phyloP scores from a whole-genome alignment of 2,797 vertebrate genomes.

The Pagetopsis macropterus region DNA sequence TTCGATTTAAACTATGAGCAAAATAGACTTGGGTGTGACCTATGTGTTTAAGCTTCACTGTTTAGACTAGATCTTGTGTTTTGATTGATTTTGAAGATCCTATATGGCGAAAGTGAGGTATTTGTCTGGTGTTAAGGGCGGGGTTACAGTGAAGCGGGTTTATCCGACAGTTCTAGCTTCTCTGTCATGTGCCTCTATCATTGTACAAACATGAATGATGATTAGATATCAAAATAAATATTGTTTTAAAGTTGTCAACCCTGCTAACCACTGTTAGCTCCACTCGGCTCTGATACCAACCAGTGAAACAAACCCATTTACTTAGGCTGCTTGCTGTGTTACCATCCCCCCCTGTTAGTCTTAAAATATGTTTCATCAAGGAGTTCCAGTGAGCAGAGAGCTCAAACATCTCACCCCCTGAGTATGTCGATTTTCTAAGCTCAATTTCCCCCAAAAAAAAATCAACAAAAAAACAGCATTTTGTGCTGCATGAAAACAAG shows the following conservation, averaged over 20 bases:
- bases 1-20: constrained; percentile 30
- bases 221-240: too few species aligned
- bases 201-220: too few species aligned
- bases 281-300: background rate
- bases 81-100: too few species aligned
- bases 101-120: too few species aligned
- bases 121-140: too few species aligned
- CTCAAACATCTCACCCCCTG: background rate
- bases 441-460: too few species aligned
- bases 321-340: background rate
- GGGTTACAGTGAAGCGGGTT: too few species aligned
- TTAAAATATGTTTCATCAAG: background rate
- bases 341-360: background rate
- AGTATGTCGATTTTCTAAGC: background rate
- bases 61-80: too few species aligned
- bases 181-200: too few species aligned
- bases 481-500: background rate
- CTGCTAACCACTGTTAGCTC: background rate
- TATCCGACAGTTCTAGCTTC: too few species aligned
- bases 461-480: background rate
- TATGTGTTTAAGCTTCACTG: background rate
- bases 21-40: constrained; percentile 16
- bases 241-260: too few species aligned
- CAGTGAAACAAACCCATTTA: background rate
- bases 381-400: background rate